Base-by-base conservation (phyloP, 2,888 invertebrate species). In the Drosophila siamana region DNA sequence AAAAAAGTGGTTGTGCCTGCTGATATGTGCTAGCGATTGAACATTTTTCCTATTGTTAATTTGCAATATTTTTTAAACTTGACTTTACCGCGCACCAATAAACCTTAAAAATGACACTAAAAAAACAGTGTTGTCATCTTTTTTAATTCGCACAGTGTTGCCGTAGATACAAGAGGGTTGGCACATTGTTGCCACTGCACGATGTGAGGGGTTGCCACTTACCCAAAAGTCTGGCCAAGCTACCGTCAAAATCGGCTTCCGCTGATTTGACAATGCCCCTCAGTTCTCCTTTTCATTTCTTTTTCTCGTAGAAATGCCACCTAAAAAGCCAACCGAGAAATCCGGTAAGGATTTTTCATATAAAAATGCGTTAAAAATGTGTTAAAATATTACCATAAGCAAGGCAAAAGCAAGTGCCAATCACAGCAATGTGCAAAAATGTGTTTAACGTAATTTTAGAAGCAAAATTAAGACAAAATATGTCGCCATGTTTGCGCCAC, bases 241-340 rank as follows among this genome's bases (percentile, higher is more conserved):
- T 36, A 16, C 62, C 76, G 87, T 87, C 87, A 83, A 63, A 67
- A 24, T 46, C 1, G 8, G 65, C 68, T 82, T 83, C 83, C 83
- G 83, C 82, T 69, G 44, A 33, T 74, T 76, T 83, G 83, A 76
- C 87, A 85, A 78, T 78, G 87, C 68, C 87, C 80, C 61, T 78
- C 41, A 74, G 69, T 86, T 74, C 89, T 90, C 89, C 91, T 92
- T 91, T 92, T 89, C 90, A 89, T 91, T 91, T 87, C 91, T 91
- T 90, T 92, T 92, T 93, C 93, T 91, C 90, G 90, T 80, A 92
- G 95, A 94, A 93, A 97, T 97, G 97, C 96, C 96, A 94, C 97
- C 97, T 89, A 94, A 95, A 93, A 97, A 97, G 94, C 95, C 96
- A 92, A 94, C 96, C 90, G 96, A 97, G 92, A 96, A 97, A 94